Conservation (phyloP, 2,113 vertebrate species). For the Morone chrysops region DNA sequence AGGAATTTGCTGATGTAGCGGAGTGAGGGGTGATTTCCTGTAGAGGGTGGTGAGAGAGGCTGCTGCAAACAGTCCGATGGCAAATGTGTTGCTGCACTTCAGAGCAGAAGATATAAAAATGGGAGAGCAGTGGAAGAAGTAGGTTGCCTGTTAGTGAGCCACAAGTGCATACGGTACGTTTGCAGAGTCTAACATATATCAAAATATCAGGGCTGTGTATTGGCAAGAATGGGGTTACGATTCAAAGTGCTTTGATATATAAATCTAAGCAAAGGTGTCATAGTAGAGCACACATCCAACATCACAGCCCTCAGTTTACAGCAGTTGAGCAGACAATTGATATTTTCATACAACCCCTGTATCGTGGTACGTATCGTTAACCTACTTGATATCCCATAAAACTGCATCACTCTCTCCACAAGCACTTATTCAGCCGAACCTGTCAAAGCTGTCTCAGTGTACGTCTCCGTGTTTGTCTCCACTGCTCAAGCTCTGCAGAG, state of each 20-base stretch:
- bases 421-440: neutral
- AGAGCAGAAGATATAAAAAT: neutral
- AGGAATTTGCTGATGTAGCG: slow-evolving; percentile 49
- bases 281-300: too few species aligned
- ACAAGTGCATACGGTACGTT: too few species aligned
- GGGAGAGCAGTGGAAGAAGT: neutral
- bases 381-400: neutral
- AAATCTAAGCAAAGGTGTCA: too few species aligned
- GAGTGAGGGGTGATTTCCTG: slow-evolving; percentile 1
- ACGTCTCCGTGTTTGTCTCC: neutral
- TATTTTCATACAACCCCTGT: too few species aligned
- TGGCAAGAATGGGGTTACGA: too few species aligned
- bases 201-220: too few species aligned
- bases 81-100: slow-evolving; percentile 44
- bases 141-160: neutral
- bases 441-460: neutral
- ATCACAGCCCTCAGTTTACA: too few species aligned
- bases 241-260: too few species aligned
- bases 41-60: neutral
- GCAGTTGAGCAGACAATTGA: too few species aligned
- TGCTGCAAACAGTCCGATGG: slow-evolving; percentile 26
- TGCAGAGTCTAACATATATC: too few species aligned
- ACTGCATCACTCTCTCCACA: neutral
- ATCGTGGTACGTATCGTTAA: too few species aligned
- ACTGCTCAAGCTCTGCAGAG: neutral